Percentiles rank a stretch among this genome's conserved stretches.
These are phyloP conservation scores for Hecatera dysodea DNA, from an alignment of 2,888 invertebrate genomes.

Conservation along the genomic window DNA sequence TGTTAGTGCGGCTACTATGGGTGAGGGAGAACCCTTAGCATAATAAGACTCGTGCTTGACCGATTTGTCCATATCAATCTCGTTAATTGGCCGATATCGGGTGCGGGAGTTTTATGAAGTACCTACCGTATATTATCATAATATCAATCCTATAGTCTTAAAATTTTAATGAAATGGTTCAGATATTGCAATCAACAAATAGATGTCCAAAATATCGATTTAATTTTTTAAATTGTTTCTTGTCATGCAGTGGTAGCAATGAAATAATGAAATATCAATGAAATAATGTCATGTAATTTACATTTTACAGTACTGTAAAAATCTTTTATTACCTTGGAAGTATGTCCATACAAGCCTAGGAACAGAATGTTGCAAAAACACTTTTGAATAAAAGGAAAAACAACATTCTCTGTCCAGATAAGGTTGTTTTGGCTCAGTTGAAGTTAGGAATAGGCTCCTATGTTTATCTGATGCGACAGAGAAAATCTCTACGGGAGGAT, in stretches of 20 bases:
- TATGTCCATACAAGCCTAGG: neutral
- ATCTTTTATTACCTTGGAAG: neutral
- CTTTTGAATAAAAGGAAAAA: no score
- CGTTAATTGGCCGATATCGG: neutral
- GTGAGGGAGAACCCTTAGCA: neutral
- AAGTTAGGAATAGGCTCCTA: conserved; percentile 16
- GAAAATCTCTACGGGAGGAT: conserved; percentile 23
- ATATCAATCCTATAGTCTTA: neutral
- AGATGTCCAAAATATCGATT: neutral
- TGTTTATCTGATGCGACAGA: conserved; percentile 27
- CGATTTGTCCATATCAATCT: neutral
- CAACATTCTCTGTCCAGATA: neutral
- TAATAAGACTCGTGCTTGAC: neutral
- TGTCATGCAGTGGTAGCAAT: no score
- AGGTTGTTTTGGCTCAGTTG: conserved; percentile 24
- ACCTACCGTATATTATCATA: neutral
- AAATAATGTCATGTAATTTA: no score
- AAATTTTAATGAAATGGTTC: neutral
- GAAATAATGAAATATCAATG: no score
- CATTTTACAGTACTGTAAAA: neutral
- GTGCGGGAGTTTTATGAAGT: neutral
- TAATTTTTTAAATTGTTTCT: neutral
- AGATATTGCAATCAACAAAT: neutral
- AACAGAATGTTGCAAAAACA: neutral
- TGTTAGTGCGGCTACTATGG: no score